Base-by-base conservation (phyloP, 2,888 invertebrate species). In the Lochmaea crataegi region DNA sequence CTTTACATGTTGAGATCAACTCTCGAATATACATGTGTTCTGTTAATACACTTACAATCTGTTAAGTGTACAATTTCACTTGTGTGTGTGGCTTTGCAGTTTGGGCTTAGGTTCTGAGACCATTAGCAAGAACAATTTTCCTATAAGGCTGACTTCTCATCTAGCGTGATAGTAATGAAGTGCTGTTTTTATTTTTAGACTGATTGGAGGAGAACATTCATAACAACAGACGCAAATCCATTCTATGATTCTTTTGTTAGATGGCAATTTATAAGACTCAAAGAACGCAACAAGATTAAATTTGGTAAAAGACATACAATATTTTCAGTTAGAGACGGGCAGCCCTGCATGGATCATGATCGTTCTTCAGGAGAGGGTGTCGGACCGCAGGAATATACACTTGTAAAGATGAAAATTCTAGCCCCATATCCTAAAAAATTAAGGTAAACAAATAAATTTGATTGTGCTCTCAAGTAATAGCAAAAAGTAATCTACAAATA, bases 321-420 rank as follows among this genome's bases (percentile, higher is more conserved):
- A 78, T 99, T 92, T 87, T 99, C 98, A 0, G 97, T 98, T 0
- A 92, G 94, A 83, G 99, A 99, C 87, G 94, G 94, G 10, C 99
- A 99, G 85, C 99, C 99, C 0, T 99, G 99, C 85, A 99, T 99
- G 99, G 99, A 99, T 87, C 99, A 99, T 85, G 99, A 99, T 86
- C 91, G 99, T 80, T 93, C 96, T 56, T 89, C 93, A 2, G 99
- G 99, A 0, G 99, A 99, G 88, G 99, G 98, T 63, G 98, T 98
- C 5, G 99, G 97, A 0, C 97, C 98, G 0, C 98, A 98, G 86
- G 99, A 99, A 86, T 99, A 99, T 84, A 98, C 98, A 1, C 89
- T 99, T 1, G 92, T 99, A 74, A 99, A 99, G 88, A 94, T 99
- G 93, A 92, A 93, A 86, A 87, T 97, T 5, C 82, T 92, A 32